Base-by-base conservation (phyloP, 2,113 vertebrate genomes). In the Oceanites oceanicus region DNA sequence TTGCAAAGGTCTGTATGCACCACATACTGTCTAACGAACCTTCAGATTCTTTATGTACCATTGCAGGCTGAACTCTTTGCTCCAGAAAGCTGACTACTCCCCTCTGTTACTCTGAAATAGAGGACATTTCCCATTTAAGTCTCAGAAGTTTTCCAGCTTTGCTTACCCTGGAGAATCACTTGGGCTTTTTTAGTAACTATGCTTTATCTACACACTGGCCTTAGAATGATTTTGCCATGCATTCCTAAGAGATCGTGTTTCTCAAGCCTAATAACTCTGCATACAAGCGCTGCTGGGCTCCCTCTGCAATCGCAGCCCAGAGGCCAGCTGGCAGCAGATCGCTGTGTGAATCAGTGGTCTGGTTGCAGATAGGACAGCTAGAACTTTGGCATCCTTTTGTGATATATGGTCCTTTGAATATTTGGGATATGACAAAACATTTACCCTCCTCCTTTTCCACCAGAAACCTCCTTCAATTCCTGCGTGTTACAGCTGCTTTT, bases 371-470 rank as follows among this genome's bases (percentile, higher is more conserved):
- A 52, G 3, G 22, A 25, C 82, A 88, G 78, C 45, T 88, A 59
- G 59, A 72, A 74, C 7, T 86, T 81, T 84, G 85, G 70, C 81
- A 78, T 87, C 61, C 9, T 58, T 55, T 45, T 29, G 55, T 21
- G 26, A 50, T 9, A 16, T 9, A 8, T 0, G 0, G 34, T 29
- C 42, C 45, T 56, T 44, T 27, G 34, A 73, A 70, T 34, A 29
- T 56, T 44, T 90, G 58, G 53, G 49, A 16, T 30, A 9, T 19
- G 25, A 80, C 45, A 86, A 59, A 90, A 40, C 5, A 61, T 58
- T 90, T 53, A 14, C 12, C 38, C 15, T 55, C n/a, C 17, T 71
- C 25, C n/a, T 65, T 36, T 10, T 53, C 52, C 61, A 58, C 18
- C 30, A 89, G 45, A 73, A 40, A 30, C 26, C 2, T 66, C n/a